Percentiles rank a stretch among this genome's conserved stretches.
phyloP scores from a whole-genome alignment of 1,140 invertebrate species.

The Leptestheria dahalacensis region DNA sequence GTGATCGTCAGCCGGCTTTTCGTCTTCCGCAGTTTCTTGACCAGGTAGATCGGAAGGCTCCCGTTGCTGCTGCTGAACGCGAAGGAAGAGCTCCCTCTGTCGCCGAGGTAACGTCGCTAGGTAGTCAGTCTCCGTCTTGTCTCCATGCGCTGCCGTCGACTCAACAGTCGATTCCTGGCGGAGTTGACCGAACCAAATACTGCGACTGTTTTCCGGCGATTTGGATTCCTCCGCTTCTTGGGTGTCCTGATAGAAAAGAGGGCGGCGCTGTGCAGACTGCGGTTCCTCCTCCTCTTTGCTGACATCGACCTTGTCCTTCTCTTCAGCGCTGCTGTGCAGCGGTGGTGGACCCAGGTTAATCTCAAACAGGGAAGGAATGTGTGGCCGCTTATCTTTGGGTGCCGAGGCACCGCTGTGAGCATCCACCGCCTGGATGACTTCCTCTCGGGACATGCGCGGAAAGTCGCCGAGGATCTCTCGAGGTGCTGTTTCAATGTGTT shows the following conservation, averaged over 20 bases:
- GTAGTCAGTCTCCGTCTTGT: constrained; percentile 7
- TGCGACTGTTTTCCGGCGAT: constrained; percentile 1
- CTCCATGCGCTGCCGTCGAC: background rate
- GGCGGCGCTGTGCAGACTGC: background rate
- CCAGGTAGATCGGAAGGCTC: constrained; percentile 31
- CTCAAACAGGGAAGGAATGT: constrained; percentile 30
- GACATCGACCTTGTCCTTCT: constrained; percentile 3
- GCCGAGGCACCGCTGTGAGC: constrained; percentile 16
- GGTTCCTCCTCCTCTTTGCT: constrained; percentile 13
- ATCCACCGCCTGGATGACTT: constrained; percentile 32
- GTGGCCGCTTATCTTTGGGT: constrained; percentile 23
- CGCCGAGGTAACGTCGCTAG: constrained; percentile 17
- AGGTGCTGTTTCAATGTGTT: constrained; percentile 76
- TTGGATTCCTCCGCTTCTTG: background rate
- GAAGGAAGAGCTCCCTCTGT: constrained; percentile 46
- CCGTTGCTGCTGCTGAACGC: constrained; percentile 50
- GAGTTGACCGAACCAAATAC: constrained; percentile 7
- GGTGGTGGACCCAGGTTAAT: constrained; percentile 25
- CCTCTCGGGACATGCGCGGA: constrained; percentile 57
- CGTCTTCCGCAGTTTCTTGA: constrained; percentile 25
- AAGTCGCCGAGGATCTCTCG: constrained; percentile 80
- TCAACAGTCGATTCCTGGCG: background rate
- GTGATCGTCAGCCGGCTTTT: constrained; percentile 38
- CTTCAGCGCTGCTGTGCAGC: constrained; percentile 17
- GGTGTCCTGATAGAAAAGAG: constrained; percentile 4